Evolutionary conservation across 2,797 vertebrate genomes (phyloP), one percentile per base, ranked within the genome.

Genomic region (Sparus aurata): DNA sequence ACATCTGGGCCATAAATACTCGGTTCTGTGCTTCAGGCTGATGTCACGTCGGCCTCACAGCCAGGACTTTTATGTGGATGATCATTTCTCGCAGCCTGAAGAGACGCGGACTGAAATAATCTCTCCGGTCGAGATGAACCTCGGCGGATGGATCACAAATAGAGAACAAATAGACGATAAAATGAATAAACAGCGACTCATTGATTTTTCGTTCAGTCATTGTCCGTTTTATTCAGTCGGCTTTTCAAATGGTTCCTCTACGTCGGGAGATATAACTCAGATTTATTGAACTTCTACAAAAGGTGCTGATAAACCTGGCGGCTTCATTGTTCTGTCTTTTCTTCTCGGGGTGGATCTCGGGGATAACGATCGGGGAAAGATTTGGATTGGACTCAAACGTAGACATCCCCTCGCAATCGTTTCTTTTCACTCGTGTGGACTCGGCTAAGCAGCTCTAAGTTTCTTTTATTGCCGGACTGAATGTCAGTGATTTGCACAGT

Each of bases 11-110:
- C 23, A 30, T 57, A 57, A 41, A 34, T 3, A 23, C 16, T 49
- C 5, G 9, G 22, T 12, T 12, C 52, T 59, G 41, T 13, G 18
- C 55, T 57, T 69, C 45, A 27, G 3, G 16, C 10, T 46, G n/a
- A 57, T 76, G 75, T 83, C 70, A 61, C 12, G 47, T 74, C 55
- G 54, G 73, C 60, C 66, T 70, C 17, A 0, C 23, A 62, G 18
- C n/a, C 63, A 63, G 43, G 10, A 38, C n/a, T 46, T 30, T 10
- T 3, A 25, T 57, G n/a, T 23, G 12, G 16, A 57, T 1, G 0
- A 18, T 30, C 17, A 34, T 45, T 53, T 61, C 1, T 52, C 47
- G 25, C 10, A 53, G 20, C 46, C 23, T 18, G 13, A 30, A 20
- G 1, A 67, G 45, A 20, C 5, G 0, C 41, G 49, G 6, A 65